Evolutionary conservation across 2,888 invertebrate species (phyloP).

Genomic region (Mayetiola destructor): DNA sequence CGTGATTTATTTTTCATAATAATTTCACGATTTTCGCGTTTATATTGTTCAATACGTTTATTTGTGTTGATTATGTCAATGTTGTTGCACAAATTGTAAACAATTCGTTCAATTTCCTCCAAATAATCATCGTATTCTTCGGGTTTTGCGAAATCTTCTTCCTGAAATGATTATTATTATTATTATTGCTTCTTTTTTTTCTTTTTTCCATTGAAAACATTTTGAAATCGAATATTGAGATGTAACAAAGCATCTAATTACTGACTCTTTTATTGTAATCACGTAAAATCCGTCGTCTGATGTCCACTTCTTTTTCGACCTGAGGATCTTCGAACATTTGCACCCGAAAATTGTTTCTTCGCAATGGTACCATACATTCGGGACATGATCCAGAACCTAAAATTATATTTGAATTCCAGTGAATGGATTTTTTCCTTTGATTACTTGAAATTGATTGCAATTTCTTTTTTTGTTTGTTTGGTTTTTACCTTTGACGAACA

Average conservation of each 20-base stretch:
- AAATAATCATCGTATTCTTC: slow-evolving; percentile 90
- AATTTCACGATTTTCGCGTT: slow-evolving; percentile 73
- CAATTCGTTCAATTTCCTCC: slow-evolving; percentile 84
- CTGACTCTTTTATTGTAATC: slow-evolving; percentile 75
- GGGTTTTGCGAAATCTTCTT: slow-evolving; percentile 76
- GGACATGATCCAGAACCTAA: slow-evolving; percentile 86
- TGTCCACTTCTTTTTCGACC: slow-evolving; percentile 96
- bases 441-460: not conserved
- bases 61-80: slow-evolving; percentile 79
- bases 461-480: not conserved
- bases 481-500: slow-evolving; percentile 77
- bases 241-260: not conserved
- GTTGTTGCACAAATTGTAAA: slow-evolving; percentile 80
- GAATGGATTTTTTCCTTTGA: not conserved
- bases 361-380: slow-evolving; percentile 76
- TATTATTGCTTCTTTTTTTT: too few species aligned
- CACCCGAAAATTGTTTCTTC: slow-evolving; percentile 79
- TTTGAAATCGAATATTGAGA: not conserved
- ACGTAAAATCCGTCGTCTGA: slow-evolving; percentile 70
- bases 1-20: slow-evolving; percentile 68
- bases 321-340: slow-evolving; percentile 92
- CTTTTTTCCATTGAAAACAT: too few species aligned
- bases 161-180: slow-evolving; percentile 29
- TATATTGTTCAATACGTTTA: slow-evolving; percentile 79
- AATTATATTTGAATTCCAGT: too few species aligned